phyloP scores from a whole-genome alignment of 2,888 invertebrate genomes.

The Volucella inanis region DNA sequence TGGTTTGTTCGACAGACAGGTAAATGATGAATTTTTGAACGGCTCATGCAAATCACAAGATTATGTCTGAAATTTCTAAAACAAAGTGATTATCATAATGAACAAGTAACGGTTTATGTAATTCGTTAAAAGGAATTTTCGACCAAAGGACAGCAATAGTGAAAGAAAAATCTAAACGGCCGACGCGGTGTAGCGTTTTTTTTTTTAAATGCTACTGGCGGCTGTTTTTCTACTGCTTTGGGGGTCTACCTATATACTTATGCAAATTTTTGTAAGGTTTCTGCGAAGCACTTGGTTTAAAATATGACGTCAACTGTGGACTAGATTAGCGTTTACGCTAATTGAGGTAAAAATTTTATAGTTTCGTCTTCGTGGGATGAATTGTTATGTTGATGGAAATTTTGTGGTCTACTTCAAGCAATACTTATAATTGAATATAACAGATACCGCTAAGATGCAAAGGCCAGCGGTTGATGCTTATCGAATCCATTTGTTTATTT shows the following conservation, averaged over 20 bases:
- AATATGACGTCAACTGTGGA: neutral
- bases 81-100: conserved; percentile 65
- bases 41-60: conserved; percentile 60
- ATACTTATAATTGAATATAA: too few species aligned
- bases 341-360: too few species aligned
- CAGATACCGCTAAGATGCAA: too few species aligned
- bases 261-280: conserved; percentile 41
- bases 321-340: too few species aligned
- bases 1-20: conserved; percentile 56
- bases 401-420: too few species aligned
- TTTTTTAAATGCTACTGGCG: conserved; percentile 61
- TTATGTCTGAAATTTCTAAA: conserved; percentile 35
- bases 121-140: conserved; percentile 34
- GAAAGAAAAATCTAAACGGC: neutral
- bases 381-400: too few species aligned
- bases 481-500: too few species aligned
- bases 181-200: conserved; percentile 28
- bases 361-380: neutral
- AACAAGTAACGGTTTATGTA: conserved; percentile 51
- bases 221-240: conserved; percentile 18
- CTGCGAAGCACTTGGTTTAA: conserved; percentile 28
- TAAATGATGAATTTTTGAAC: conserved; percentile 47
- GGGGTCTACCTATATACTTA: conserved; percentile 30
- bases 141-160: conserved; percentile 4
- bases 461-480: too few species aligned